Evolutionary conservation across 2,113 vertebrate genomes (phyloP).

Genomic region (Actinemys pallida): DNA sequence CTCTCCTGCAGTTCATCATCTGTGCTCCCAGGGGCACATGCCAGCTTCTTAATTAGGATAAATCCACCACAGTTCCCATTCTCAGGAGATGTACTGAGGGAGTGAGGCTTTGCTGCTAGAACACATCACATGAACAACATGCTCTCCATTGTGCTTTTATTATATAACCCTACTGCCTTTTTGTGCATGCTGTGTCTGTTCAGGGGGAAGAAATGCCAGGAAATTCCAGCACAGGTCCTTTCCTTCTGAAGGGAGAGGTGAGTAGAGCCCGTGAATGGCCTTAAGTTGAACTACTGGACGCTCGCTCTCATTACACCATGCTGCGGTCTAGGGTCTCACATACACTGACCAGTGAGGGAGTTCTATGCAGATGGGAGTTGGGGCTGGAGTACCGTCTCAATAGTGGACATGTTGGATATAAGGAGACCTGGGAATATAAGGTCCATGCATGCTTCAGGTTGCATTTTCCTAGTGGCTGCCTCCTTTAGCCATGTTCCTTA

Average conservation of each 20-base stretch:
- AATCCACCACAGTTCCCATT: conserved; percentile 53
- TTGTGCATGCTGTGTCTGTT: conserved; percentile 15
- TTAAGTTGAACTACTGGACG: neutral
- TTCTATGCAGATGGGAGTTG: neutral
- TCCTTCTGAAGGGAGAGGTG: conserved; percentile 82
- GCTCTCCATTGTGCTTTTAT: neutral
- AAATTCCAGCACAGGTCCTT: conserved; percentile 80
- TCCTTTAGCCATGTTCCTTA: neutral
- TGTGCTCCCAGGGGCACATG: conserved; percentile 49
- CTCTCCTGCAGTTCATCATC: neutral
- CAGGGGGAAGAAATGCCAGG: conserved; percentile 83
- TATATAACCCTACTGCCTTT: neutral
- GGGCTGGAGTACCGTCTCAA: neutral
- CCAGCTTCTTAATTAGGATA: conserved; percentile 47
- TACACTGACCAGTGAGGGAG: neutral
- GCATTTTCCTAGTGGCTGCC: neutral
- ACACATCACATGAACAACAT: neutral
- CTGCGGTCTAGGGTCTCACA: neutral
- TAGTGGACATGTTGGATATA: neutral
- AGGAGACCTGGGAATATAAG: neutral
- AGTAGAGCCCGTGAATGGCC: neutral
- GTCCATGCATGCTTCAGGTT: neutral
- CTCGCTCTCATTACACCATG: neutral
- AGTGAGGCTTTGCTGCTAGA: conserved; percentile 43
- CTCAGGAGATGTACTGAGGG: conserved; percentile 53